Percentiles rank a stretch among this genome's conserved stretches.
These are phyloP conservation scores for Ceramica pisi DNA, from an alignment of 2,888 invertebrate species.

Conservation along the genomic window DNA sequence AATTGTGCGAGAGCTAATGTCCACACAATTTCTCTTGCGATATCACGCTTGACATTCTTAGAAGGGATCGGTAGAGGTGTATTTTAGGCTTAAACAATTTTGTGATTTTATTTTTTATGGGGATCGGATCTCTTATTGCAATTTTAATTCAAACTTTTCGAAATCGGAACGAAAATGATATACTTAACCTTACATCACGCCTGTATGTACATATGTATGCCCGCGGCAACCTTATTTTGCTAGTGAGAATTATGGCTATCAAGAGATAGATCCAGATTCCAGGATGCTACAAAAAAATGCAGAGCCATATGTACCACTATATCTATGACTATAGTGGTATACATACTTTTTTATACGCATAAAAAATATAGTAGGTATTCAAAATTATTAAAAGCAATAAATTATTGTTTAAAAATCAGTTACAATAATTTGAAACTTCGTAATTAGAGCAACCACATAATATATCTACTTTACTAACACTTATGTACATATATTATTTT, in stretches of 20 bases:
- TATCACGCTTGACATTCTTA: slow-evolving; percentile 48
- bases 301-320: too few species aligned
- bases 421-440: not conserved
- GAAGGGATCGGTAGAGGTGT: slow-evolving; percentile 40
- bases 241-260: too few species aligned
- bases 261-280: too few species aligned
- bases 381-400: not conserved
- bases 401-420: not conserved
- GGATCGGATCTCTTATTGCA: not conserved
- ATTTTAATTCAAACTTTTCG: not conserved
- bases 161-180: not conserved
- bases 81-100: not conserved
- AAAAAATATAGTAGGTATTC: not conserved
- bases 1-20: slow-evolving; percentile 67
- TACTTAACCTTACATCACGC: not conserved
- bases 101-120: not conserved
- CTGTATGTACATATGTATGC: too few species aligned
- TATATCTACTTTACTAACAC: not conserved
- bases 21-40: slow-evolving; percentile 63
- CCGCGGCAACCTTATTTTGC: too few species aligned
- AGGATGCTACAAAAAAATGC: too few species aligned
- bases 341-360: too few species aligned
- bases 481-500: too few species aligned
- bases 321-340: too few species aligned
- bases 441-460: not conserved